Conservation (phyloP, 1,140 invertebrate genomes). For the Brachionus koreanus region DNA sequence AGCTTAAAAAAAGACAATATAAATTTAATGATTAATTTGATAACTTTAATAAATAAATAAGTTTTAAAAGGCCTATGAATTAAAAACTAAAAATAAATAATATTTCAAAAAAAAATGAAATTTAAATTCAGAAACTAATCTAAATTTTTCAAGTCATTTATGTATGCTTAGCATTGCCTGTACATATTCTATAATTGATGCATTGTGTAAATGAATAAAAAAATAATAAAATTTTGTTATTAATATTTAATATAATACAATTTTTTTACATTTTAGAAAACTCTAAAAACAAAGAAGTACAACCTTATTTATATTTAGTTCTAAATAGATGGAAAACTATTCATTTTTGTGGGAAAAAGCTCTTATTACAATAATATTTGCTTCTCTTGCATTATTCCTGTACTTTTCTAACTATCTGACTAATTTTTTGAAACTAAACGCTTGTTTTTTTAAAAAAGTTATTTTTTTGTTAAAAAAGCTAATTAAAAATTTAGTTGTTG, state of each 20-base stretch:
- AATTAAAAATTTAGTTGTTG: conserved; percentile 12
- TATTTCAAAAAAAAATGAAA: background rate
- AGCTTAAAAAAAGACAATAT: too few relatives aligned
- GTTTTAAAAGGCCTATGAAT: background rate
- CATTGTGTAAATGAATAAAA: background rate
- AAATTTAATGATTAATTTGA: too few relatives aligned
- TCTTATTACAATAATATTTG: background rate
- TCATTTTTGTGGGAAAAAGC: background rate
- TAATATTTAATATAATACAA: background rate
- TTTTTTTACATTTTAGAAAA: background rate
- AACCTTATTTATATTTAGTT: background rate
- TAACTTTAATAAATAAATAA: too few relatives aligned
- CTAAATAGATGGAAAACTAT: background rate
- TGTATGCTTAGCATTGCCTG: background rate
- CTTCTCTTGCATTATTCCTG: background rate
- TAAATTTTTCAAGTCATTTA: background rate
- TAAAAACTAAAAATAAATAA: background rate
- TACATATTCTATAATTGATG: background rate
- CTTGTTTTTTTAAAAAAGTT: conserved; percentile 12
- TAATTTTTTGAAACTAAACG: background rate
- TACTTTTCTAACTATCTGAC: background rate
- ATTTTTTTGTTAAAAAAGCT: background rate
- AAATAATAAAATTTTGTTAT: background rate
- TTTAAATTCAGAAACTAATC: background rate
- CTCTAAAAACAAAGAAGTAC: background rate